A percentile compares a stretch with the other conserved stretches of the same genome.
These are phyloP conservation scores for Samia ricini DNA, from an alignment of 1,140 invertebrate species.

Conservation along the genomic window DNA sequence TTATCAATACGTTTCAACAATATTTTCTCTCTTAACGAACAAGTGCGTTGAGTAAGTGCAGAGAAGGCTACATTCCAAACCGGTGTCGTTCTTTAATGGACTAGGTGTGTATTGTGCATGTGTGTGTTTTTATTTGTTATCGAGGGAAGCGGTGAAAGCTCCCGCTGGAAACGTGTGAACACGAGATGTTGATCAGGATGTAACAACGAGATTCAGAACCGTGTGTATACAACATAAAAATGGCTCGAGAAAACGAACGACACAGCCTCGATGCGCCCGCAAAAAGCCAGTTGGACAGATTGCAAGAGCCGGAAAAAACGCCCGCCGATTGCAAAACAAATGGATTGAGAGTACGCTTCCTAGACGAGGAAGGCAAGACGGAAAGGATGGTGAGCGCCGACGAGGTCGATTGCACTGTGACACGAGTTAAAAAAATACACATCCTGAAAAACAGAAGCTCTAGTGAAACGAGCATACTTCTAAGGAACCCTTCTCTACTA, in stretches of 20 bases:
- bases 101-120: conserved; percentile 62
- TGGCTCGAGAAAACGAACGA: conserved; percentile 71
- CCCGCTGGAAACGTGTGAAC: conserved; percentile 25
- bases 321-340: conserved; percentile 47
- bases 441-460: conserved; percentile 74
- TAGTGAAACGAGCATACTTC: conserved; percentile 71
- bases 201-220: conserved; percentile 30
- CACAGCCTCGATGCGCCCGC: conserved; percentile 54
- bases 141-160: conserved; percentile 39
- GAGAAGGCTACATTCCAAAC: conserved; percentile 72
- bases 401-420: conserved; percentile 59
- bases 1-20: conserved; percentile 34
- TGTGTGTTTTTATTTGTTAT: conserved; percentile 54
- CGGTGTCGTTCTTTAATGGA: conserved; percentile 72
- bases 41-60: conserved; percentile 55
- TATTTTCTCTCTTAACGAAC: conserved; percentile 40
- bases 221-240: conserved; percentile 35
- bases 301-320: conserved; percentile 55
- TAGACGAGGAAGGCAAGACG: conserved; percentile 71
- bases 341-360: conserved; percentile 63
- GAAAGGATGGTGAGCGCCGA: conserved; percentile 70
- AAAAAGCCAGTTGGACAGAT: conserved; percentile 56
- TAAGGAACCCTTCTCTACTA: conserved; percentile 65
- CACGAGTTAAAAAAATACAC: conserved; percentile 71
- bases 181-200: conserved; percentile 37